Conservation (phyloP, 2,888 invertebrate genomes). For the Pogonocherus hispidulus region DNA sequence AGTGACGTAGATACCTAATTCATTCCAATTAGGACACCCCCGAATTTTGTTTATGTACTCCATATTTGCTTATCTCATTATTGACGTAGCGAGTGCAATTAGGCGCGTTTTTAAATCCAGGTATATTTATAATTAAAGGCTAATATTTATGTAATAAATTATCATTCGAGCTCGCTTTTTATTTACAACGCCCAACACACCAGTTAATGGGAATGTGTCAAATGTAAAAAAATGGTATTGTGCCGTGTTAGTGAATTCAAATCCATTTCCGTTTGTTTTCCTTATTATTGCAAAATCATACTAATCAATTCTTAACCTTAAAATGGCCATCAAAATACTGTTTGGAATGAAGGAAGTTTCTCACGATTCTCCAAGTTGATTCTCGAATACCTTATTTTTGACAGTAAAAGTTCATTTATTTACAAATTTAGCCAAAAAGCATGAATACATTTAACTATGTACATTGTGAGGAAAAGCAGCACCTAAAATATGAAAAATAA, state of each 20-base stretch:
- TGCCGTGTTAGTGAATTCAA: neutral
- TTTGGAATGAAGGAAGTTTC: too few species aligned
- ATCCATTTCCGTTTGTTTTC: neutral
- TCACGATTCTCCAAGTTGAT: too few species aligned
- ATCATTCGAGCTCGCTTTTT: conserved; percentile 1
- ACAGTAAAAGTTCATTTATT: too few species aligned
- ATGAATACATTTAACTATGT: too few species aligned
- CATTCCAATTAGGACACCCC: neutral
- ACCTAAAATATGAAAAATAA: too few species aligned
- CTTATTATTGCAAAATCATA: too few species aligned
- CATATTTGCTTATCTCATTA: conserved; percentile 6
- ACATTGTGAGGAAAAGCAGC: too few species aligned
- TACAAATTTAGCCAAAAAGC: too few species aligned
- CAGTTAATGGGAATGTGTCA: neutral
- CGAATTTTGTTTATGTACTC: neutral
- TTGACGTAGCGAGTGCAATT: neutral
- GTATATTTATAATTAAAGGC: conserved; percentile 18
- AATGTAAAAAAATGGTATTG: neutral
- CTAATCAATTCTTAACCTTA: too few species aligned
- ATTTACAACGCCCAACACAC: neutral
- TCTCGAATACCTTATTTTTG: too few species aligned
- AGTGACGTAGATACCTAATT: neutral
- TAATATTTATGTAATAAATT: conserved; percentile 24
- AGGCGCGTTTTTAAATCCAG: conserved; percentile 4
- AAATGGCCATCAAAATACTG: too few species aligned